Evolutionary conservation across 2,797 vertebrate species (phyloP).

Genomic region (Scolopax bukidnonensis): DNA sequence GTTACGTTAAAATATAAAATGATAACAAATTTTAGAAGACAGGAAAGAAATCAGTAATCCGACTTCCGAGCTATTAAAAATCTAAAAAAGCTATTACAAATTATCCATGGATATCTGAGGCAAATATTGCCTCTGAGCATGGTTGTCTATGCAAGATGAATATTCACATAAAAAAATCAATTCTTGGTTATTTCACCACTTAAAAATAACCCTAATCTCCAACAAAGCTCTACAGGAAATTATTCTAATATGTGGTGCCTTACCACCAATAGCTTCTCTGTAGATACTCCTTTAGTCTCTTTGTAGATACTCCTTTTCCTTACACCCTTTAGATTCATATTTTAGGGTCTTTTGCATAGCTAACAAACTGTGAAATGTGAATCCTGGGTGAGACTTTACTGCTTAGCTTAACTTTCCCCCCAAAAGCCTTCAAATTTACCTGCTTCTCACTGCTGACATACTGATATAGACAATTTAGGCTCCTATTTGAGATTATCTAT

Average conservation of each 20-base stretch:
- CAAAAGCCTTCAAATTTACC: background rate
- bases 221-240: background rate
- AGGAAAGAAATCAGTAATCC: background rate
- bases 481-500: background rate
- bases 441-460: background rate
- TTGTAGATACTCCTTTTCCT: background rate
- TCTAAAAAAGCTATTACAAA: background rate
- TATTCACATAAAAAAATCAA: background rate
- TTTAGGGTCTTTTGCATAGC: background rate
- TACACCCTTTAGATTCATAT: background rate
- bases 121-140: background rate
- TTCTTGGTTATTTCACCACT: background rate
- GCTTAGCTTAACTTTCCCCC: background rate
- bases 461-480: background rate
- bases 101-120: background rate
- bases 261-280: background rate
- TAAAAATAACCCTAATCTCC: background rate
- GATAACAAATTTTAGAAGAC: background rate
- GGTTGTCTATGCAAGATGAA: background rate
- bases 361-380: background rate
- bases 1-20: background rate
- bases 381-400: background rate
- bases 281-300: background rate
- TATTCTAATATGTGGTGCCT: background rate
- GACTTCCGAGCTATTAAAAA: background rate